Base-by-base conservation (phyloP, 2,797 vertebrate species). In the Pelodytes ibericus region DNA sequence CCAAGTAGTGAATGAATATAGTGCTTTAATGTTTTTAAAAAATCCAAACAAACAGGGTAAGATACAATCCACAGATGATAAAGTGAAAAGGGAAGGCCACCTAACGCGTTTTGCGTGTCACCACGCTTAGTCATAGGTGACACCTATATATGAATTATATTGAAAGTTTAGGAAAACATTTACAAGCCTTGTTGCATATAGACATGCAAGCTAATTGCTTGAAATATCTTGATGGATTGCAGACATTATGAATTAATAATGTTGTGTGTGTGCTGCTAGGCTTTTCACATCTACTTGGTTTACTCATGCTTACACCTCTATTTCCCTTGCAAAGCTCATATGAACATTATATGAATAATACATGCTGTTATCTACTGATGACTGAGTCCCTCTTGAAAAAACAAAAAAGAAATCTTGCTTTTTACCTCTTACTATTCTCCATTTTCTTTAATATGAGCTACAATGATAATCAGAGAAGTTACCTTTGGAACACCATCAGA, bases 271-370 rank as follows among this genome's bases (percentile, higher is more conserved):
- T 51, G 6, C 65, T 24, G n/a, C 10, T 26, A 11, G 18, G 7
- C 24, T 58, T 26, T 58, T 26, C 56, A 26, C 44, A 68, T 51
- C 15, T 53, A 8, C 16, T 36, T 68, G 29, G 66, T 56, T 68
- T 68, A 51, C 64, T 67, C 64, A 67, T 29, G 64, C 44, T 67
- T 68, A 56, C 31, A 70, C 51, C 30, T 58, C 27, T 26, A 26
- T 39, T 59, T 59, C 33, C 29, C 36, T 33, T 33, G 27, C 47
- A 68, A 68, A 56, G 66, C 47, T 67, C 47, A 68, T 8, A 53
- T 56, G 66, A 71, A 59, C 30, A 57, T 29, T 15, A 41, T 13
- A 63, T 63, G 8, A 72, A 64, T 73, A 73, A 41, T 64, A 25
- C n/a, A 65, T 65, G 71, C n/a, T 24, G 13, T 58, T 36, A 65